phyloP scores from a whole-genome alignment of 2,888 invertebrate genomes.

The Chelonus formosanus region DNA sequence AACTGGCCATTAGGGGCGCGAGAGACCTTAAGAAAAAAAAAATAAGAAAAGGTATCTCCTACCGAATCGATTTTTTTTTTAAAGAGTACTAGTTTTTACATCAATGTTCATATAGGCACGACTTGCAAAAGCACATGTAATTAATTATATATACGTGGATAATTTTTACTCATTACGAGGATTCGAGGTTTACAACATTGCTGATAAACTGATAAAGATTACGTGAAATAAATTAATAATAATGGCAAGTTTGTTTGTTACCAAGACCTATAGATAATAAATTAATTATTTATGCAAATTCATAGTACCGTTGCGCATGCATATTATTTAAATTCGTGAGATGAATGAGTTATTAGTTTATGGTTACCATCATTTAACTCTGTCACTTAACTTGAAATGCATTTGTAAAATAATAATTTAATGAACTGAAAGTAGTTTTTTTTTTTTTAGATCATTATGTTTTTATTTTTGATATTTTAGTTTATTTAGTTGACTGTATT shows the following conservation, averaged over 20 bases:
- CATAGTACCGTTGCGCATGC: constrained; percentile 7
- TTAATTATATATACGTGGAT: constrained; percentile 12
- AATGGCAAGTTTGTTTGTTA: not conserved
- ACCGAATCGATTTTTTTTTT: constrained; percentile 50
- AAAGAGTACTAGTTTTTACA: constrained; percentile 26
- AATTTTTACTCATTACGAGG: constrained; percentile 7
- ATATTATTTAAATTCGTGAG: not conserved
- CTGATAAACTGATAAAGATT: constrained; percentile 5
- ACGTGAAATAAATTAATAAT: not conserved
- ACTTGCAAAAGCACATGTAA: constrained; percentile 56
- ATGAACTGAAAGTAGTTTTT: too few species aligned
- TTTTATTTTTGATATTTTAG: too few species aligned
- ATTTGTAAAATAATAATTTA: too few species aligned
- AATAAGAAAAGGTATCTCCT: constrained; percentile 60
- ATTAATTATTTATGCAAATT: constrained; percentile 8
- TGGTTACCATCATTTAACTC: not conserved
- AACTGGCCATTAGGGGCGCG: constrained; percentile 72
- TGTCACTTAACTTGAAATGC: too few species aligned
- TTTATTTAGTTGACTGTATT: not conserved
- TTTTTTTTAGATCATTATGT: too few species aligned
- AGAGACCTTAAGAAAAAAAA: constrained; percentile 75
- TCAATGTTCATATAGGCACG: constrained; percentile 51
- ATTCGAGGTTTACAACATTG: not conserved
- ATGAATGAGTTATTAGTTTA: not conserved
- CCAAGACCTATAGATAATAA: not conserved